Conservation (phyloP, 64 coral and sea anemone species). For the Actinia tenebrosa region DNA sequence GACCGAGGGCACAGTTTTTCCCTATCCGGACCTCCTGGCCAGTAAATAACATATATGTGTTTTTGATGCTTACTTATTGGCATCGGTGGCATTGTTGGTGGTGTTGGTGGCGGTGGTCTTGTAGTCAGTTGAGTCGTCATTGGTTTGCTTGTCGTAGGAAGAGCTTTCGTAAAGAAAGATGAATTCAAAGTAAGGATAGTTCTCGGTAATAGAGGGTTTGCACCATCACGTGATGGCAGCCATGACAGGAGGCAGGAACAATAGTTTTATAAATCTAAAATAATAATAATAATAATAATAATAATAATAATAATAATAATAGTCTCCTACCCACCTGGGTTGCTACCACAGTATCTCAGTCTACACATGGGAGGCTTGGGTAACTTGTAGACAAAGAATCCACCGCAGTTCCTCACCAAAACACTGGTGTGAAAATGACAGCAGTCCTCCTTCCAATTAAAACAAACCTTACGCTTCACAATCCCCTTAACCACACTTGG, state of each 20-base stretch:
- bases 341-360: slow-evolving; percentile 43
- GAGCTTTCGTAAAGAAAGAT: no score
- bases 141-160: no score
- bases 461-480: slow-evolving; percentile 39
- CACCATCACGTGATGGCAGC: no score
- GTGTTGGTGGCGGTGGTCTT: background rate
- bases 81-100: background rate
- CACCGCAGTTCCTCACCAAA: slow-evolving; percentile 34
- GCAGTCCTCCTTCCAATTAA: slow-evolving; percentile 30
- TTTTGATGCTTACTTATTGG: background rate
- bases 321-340: background rate
- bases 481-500: slow-evolving; percentile 32
- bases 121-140: background rate
- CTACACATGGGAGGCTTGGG: slow-evolving; percentile 20
- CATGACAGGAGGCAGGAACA: background rate
- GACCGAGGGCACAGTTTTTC: no score
- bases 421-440: slow-evolving; percentile 31
- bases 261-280: no score
- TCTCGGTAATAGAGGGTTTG: background rate
- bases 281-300: background rate
- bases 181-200: background rate
- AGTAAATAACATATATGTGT: no score
- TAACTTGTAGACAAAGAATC: slow-evolving; percentile 48
- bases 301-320: background rate
- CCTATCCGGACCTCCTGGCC: no score